Evolutionary conservation across 2,888 invertebrate genomes (phyloP), one percentile per base, ranked within the genome.

Genomic region (Phrixothrix hirtus): DNA sequence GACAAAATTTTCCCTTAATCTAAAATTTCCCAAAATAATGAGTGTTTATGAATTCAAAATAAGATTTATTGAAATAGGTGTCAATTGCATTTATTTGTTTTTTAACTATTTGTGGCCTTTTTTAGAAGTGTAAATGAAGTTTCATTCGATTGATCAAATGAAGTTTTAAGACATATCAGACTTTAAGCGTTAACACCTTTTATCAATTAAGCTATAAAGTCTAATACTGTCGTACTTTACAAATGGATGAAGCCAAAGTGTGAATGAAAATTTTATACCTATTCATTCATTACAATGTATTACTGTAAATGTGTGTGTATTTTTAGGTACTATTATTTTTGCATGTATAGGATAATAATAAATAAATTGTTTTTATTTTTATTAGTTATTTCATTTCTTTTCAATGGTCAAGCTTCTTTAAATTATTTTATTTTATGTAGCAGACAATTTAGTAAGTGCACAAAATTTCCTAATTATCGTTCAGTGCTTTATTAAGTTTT

Each of bases 361-460:
- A 66, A 66, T 66, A 66, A 66, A 64, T 66, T 61, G 61, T 65
- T 66, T 21, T 66, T 65, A 66, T 66, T 66, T 66, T 64, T 59
- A 38, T 56, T 48, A 32, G 49, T 42, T 39, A 35, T 43, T 39
- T 51, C 45, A 37, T 38, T 43, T 54, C 12, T 46, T 27, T 32
- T n/a, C 7, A 21, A 21, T 21, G 7, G 21, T 7, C 3, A 21
- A 5, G 21, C 21, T 21, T 21, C n/a, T n/a, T n/a, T n/a, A n/a
- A n/a, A n/a, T n/a, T n/a, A n/a, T n/a, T n/a, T n/a, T n/a, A n/a
- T n/a, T n/a, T n/a, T n/a, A n/a, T n/a, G n/a, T n/a, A n/a, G n/a
- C n/a, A n/a, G n/a, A n/a, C n/a, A n/a, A n/a, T n/a, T n/a, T n/a
- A n/a, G n/a, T n/a, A n/a, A n/a, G n/a, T n/a, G n/a, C n/a, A n/a